Percentiles rank a stretch among this genome's conserved stretches.
Conservation (phyloP, 92 coral and sea anemone species). For the Porites evermanni region DNA sequence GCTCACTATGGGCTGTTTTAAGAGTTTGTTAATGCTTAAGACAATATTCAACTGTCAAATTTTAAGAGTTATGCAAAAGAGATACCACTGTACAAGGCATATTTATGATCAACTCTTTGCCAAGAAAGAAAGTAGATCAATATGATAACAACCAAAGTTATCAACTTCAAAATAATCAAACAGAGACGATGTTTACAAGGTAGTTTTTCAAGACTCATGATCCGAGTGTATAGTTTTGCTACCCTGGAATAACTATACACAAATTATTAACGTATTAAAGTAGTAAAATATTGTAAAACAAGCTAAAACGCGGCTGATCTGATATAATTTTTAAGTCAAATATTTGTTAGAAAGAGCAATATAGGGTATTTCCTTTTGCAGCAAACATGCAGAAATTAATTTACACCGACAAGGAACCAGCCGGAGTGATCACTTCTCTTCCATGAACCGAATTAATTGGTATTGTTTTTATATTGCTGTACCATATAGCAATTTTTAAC, state of each 20-base stretch:
- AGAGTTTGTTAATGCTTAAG: no score
- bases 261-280: background rate
- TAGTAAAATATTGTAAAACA: no score
- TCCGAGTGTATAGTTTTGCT: no score
- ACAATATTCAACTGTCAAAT: no score
- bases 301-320: background rate
- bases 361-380: conserved; percentile 14
- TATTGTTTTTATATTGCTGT: background rate
- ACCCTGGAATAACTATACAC: background rate
- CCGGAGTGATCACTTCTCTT: background rate
- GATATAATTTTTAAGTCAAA: background rate
- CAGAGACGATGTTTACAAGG: no score
- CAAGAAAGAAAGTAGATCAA: conserved; percentile 12
- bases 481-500: background rate
- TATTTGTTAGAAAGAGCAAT: background rate
- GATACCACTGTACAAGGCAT: background rate
- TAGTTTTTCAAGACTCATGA: background rate
- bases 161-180: background rate
- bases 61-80: no score
- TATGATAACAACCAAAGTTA: background rate
- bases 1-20: no score
- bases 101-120: background rate
- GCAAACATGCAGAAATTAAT: background rate
- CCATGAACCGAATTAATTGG: background rate
- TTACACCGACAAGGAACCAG: background rate